Evolutionary conservation across 2,797 vertebrate species (phyloP).

Genomic region (Rallus crepitans): DNA sequence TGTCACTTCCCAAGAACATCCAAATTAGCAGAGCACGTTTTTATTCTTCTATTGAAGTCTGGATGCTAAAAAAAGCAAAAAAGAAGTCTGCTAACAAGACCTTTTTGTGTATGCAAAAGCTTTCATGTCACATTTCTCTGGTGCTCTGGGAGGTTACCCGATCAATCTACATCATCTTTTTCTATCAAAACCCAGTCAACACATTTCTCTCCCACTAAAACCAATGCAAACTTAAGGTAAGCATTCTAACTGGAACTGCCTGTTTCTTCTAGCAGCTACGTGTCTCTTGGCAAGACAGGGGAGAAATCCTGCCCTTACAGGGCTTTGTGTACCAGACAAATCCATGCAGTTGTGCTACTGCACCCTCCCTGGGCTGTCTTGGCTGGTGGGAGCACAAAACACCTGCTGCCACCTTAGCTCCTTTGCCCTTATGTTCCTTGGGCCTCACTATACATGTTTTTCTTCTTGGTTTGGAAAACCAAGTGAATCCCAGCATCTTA

Average conservation of each 20-base stretch:
- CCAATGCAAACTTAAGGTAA: neutral
- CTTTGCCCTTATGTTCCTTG: neutral
- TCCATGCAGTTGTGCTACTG: neutral
- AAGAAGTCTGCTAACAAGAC: neutral
- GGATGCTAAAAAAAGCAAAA: neutral
- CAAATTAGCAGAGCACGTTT: neutral
- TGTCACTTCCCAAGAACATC: neutral
- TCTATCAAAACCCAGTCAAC: neutral
- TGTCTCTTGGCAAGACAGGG: neutral
- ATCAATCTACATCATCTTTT: neutral
- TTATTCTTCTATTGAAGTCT: neutral
- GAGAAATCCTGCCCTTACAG: neutral
- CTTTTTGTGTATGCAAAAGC: neutral
- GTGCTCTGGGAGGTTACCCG: neutral
- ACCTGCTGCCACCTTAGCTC: neutral
- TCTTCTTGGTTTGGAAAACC: neutral
- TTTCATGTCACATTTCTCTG: neutral
- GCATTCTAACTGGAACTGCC: neutral
- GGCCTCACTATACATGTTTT: neutral
- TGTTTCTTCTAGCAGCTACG: neutral
- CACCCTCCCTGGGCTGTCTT: neutral
- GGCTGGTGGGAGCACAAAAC: neutral
- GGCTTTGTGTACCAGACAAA: rapidly evolving
- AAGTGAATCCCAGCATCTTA: neutral
- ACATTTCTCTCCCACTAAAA: neutral